Evolutionary conservation across 2,113 vertebrate genomes (phyloP), one percentile per base, ranked within the genome.

Genomic region (Gobiocypris rarus): DNA sequence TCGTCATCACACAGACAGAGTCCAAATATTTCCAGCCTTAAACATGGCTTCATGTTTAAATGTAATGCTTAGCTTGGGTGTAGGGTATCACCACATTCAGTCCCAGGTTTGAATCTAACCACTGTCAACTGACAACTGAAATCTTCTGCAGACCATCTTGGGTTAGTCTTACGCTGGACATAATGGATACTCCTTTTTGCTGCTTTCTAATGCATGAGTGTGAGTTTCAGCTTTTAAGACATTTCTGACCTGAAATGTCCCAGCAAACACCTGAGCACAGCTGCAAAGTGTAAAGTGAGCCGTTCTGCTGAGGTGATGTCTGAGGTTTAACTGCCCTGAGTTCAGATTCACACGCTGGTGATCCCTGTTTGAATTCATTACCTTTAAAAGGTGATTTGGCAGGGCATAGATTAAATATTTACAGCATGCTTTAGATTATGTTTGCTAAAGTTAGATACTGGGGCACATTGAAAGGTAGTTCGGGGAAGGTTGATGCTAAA

Each of bases 151-250:
- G 67, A 74, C 11, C 41, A 63, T 59, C 8, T 22, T 61, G 54
- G 59, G 75, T 59, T 81, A 71, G 24, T 59, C 31, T 85, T 81
- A 85, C 75, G 8, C 34, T 59, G 77, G 52, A 63, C 83, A 85
- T 81, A 80, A 85, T 85, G 84, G 77, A 85, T 81, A 81, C 65
- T 45, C 17, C 7, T 48, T 38, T 82, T 58, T 9, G 50, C 76
- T 38, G 77, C 31, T 77, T 74, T 70, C 22, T 85, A 75, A 75
- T 85, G 43, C 69, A 63, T 81, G 54, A 80, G 84, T 79, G 69
- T 85, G 67, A 7, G 54, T 85, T 81, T 80, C 83, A 70, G 34
- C n/a, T 63, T 65, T 85, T 34, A 59, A 81, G 77, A 67, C 80
- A 71, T 81, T 85, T 59, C 43, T 43, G 59, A 59, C 56, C 34